These are phyloP conservation scores for Xanthorhoe spadicearia DNA, from an alignment of 2,888 invertebrate genomes.

Conservation along the genomic window DNA sequence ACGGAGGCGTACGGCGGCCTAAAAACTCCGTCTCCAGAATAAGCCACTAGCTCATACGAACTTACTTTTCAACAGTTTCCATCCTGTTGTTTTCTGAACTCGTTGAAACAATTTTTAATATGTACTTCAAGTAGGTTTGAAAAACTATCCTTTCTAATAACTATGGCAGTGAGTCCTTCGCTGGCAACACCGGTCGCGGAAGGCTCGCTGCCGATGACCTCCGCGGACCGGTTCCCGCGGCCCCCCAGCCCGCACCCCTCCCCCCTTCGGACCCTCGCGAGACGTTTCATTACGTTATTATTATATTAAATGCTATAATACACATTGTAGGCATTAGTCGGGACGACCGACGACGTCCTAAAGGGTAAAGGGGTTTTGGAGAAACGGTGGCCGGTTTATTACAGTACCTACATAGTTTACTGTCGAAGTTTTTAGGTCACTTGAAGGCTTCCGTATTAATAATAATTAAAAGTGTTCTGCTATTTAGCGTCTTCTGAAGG, in stretches of 20 bases:
- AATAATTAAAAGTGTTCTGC: neutral
- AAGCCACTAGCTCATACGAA: no score
- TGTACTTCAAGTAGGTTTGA: neutral
- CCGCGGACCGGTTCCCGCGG: conserved; percentile 79
- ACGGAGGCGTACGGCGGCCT: no score
- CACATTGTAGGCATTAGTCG: conserved; percentile 82
- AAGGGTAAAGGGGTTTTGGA: conserved; percentile 60
- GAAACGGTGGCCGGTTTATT: neutral
- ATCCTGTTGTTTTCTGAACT: no score
- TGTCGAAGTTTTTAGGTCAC: neutral
- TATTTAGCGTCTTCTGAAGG: no score
- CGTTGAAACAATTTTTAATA: no score
- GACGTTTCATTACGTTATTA: conserved; percentile 85
- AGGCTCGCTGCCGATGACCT: conserved; percentile 84
- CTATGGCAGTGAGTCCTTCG: conserved; percentile 47
- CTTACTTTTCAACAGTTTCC: no score
- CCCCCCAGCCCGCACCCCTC: conserved; percentile 51
- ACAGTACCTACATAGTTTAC: neutral
- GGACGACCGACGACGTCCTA: conserved; percentile 55
- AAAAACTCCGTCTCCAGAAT: no score
- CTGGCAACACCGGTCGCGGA: conserved; percentile 80
- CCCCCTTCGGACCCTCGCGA: conserved; percentile 58
- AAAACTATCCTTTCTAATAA: neutral
- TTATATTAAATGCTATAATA: conserved; percentile 85
- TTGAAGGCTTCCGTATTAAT: neutral